Evolutionary conservation across 2,888 invertebrate genomes (phyloP), one percentile per base, ranked within the genome.

Genomic region (Phania funesta): DNA sequence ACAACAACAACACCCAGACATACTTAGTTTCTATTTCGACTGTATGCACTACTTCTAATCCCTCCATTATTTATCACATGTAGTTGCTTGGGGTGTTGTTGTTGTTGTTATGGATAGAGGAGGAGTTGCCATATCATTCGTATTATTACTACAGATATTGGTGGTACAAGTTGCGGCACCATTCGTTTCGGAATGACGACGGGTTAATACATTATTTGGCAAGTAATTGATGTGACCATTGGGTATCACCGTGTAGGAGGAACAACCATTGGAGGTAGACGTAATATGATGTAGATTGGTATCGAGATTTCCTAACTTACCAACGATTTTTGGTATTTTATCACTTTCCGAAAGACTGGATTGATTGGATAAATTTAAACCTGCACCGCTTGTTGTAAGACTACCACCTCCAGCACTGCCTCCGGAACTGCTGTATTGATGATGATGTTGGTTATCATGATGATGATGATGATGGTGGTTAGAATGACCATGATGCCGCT

Each of bases 281-380:
- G 60, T 74, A 20, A 76, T 79, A 54, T 81, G 78, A 50, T 85
- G 87, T 48, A 87, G 83, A 80, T 86, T 83, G 46, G 86, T 86
- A 75, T 90, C 89, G 75, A 90, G 86, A 84, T 90, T 89, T 68
- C 87, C 90, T 68, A 91, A 83, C 88, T 90, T 91, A 77, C 91
- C 91, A 84, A 91, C 91, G 84, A 91, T 91, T 89, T 90, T 91
- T 89, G 90, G 90, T 89, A 91, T 91, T 85, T 90, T 90, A 88
- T 91, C 91, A 89, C 89, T 90, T 85, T 90, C 90, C 68, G 86
- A 78, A 46, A 78, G 78, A 24, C n/a, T 78, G 35, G 82, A 78
- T 41, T 78, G 78, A 58, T 82, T 82, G 41, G 82, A 82, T 24
- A 64, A 29, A 46, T 76, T 73, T 24, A 80, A 84, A 54, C 85